phyloP scores from a whole-genome alignment of 2,113 vertebrate genomes.

The Benitochromis conjunctus region DNA sequence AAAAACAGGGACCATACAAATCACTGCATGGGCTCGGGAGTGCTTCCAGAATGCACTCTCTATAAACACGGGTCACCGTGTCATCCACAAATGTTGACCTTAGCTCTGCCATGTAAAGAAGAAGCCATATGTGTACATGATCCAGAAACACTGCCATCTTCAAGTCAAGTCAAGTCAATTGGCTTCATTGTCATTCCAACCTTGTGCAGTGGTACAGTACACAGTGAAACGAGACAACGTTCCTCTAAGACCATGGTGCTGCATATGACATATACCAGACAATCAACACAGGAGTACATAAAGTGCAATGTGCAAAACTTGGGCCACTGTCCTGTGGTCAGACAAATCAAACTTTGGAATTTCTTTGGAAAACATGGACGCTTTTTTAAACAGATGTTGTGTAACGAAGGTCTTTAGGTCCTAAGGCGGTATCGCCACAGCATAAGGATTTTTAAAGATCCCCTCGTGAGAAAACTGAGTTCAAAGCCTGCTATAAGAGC shows the following conservation, averaged over 20 bases:
- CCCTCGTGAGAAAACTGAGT: not conserved
- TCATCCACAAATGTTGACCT: not conserved
- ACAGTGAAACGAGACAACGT: too few relatives aligned
- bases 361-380: too few relatives aligned
- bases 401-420: not conserved
- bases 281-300: too few relatives aligned
- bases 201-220: too few relatives aligned
- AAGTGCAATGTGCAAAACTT: too few relatives aligned
- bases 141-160: too few relatives aligned
- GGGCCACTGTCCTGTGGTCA: not conserved
- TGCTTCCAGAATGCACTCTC: rapidly evolving
- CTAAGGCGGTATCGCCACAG: not conserved
- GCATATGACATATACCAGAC: too few relatives aligned
- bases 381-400: not conserved
- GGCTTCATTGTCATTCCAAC: too few relatives aligned
- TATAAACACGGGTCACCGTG: not conserved
- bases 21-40: not conserved
- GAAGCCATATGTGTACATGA: too few relatives aligned
- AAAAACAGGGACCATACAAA: rapidly evolving
- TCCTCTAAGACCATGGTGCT: too few relatives aligned
- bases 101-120: not conserved
- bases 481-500: not conserved
- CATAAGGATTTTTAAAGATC: not conserved
- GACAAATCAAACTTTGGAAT: not conserved
- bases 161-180: too few relatives aligned